Percentiles rank a stretch among this genome's conserved stretches.
phyloP scores from a whole-genome alignment of 2,113 vertebrate species.

The Sminthopsis crassicaudata region DNA sequence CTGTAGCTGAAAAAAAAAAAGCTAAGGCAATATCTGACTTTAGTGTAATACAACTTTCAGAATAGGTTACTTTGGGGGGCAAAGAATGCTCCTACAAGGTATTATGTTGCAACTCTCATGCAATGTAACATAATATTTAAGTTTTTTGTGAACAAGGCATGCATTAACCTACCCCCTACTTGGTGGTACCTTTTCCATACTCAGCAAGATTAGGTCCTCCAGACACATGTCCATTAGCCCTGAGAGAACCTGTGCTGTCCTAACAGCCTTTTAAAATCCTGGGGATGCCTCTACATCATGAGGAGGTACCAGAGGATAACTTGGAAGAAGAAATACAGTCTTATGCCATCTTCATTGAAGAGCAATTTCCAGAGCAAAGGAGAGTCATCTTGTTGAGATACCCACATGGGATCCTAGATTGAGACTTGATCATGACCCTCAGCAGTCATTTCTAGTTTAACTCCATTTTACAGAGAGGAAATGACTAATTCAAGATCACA shows the following conservation, averaged over 20 bases:
- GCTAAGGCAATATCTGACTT: not conserved
- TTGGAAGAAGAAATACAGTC: not conserved
- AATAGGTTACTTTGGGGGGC: not conserved
- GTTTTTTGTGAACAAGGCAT: not conserved
- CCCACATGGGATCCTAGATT: not conserved
- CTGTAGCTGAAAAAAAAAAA: too few species aligned
- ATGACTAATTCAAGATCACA: not conserved
- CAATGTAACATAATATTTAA: not conserved
- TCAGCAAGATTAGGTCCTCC: not conserved
- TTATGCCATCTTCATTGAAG: not conserved
- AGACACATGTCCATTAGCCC: not conserved
- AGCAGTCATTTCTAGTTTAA: not conserved
- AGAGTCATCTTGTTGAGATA: not conserved
- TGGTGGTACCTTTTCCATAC: not conserved
- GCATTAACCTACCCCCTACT: not conserved
- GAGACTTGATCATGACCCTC: not conserved
- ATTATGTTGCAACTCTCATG: not conserved
- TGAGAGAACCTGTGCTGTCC: not conserved
- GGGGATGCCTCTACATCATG: not conserved
- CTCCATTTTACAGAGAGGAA: not conserved
- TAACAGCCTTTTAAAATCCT: not conserved
- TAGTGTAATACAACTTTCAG: not conserved
- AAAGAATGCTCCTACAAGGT: not conserved
- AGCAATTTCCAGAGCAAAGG: not conserved
- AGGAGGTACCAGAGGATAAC: not conserved